Conservation (phyloP, 2,113 vertebrate genomes). For the Nothobranchius furzeri region DNA sequence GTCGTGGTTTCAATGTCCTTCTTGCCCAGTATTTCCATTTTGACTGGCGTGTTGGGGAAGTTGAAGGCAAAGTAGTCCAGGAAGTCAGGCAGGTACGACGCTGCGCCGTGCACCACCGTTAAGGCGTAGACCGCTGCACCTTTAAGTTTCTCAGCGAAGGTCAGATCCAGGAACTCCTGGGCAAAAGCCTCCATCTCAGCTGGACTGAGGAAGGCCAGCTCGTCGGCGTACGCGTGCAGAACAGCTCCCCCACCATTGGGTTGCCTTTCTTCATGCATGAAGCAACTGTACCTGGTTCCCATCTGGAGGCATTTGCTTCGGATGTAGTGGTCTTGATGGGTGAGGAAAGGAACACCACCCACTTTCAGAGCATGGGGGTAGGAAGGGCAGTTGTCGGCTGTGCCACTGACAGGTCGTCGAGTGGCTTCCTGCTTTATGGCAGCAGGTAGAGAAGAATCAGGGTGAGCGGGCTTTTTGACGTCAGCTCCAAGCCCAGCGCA, state of each 20-base stretch:
- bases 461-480: slow-evolving; percentile 56
- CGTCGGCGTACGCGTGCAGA: slow-evolving; percentile 95
- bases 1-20: slow-evolving; percentile 99
- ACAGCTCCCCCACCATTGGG: slow-evolving; percentile 93
- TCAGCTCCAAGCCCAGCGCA: slow-evolving; percentile 81
- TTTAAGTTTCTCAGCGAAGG: slow-evolving; percentile 90
- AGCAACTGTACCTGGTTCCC: slow-evolving; percentile 86
- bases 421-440: slow-evolving; percentile 83
- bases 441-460: slow-evolving; percentile 70
- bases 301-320: slow-evolving; percentile 92
- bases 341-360: slow-evolving; percentile 86
- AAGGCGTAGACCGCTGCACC: slow-evolving; percentile 91
- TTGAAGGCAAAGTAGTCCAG: slow-evolving; percentile 99
- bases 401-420: slow-evolving; percentile 63
- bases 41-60: slow-evolving; percentile 97
- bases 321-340: slow-evolving; percentile 93
- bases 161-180: slow-evolving; percentile 91
- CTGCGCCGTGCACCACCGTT: slow-evolving; percentile 93
- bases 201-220: slow-evolving; percentile 91
- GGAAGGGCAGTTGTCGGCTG: slow-evolving; percentile 68
- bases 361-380: slow-evolving; percentile 83
- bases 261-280: slow-evolving; percentile 94
- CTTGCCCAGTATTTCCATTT: slow-evolving; percentile 98
- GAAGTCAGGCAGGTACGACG: slow-evolving; percentile 95
- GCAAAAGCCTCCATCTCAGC: slow-evolving; percentile 92